These are phyloP conservation scores for Periplaneta americana DNA, from an alignment of 1,140 invertebrate species.

Conservation along the genomic window DNA sequence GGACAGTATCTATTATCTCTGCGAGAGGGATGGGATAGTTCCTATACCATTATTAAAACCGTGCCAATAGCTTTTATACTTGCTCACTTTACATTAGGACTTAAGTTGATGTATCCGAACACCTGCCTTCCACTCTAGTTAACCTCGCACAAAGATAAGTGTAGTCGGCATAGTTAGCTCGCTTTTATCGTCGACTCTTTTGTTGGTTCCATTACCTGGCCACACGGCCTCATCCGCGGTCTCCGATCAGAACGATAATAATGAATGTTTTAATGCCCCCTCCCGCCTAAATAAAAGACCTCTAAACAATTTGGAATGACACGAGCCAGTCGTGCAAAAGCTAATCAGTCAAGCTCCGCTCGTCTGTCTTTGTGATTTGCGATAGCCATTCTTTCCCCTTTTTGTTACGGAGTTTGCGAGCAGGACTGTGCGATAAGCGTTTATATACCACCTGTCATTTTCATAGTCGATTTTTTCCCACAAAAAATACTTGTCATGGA, in stretches of 20 bases:
- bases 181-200: neutral
- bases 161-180: neutral
- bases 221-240: neutral
- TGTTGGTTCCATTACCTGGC: neutral
- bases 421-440: neutral
- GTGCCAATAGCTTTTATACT: neutral
- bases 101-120: neutral
- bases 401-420: neutral
- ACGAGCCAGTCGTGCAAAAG: neutral
- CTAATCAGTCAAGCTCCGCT: neutral
- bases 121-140: neutral
- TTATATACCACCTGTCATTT: neutral
- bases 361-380: neutral
- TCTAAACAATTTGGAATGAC: no score
- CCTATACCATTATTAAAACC: neutral
- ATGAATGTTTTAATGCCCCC: neutral
- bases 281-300: neutral
- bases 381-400: neutral
- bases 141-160: neutral
- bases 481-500: neutral
- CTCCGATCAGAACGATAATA: neutral
- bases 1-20: no score
- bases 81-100: neutral
- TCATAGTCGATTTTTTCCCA: neutral
- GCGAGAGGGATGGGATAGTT: no score